Percentiles rank a stretch among this genome's conserved stretches.
Evolutionary conservation across 2,113 vertebrate species (phyloP).

Genomic region (Stigmatopora argus): DNA sequence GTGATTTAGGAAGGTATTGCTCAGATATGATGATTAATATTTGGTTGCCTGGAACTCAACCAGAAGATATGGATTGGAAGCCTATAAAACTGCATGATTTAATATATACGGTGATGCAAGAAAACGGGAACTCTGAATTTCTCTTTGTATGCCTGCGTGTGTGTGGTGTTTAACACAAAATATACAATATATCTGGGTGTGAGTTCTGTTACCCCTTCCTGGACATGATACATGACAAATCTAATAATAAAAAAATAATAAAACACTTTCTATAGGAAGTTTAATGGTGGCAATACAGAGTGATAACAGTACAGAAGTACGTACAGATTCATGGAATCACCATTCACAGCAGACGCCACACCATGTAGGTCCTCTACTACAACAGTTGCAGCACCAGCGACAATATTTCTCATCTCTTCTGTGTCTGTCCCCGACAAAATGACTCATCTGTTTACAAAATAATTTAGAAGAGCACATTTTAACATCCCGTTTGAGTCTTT

Average conservation of each 20-base stretch:
- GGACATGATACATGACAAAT: too few relatives aligned
- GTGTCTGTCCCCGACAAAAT: neutral
- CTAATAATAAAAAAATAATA: neutral
- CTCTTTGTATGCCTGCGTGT: too few relatives aligned
- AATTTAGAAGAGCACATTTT: neutral
- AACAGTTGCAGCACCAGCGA: neutral
- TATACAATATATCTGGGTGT: too few relatives aligned
- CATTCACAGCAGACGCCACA: neutral
- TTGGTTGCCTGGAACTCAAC: too few relatives aligned
- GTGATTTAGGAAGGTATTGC: too few relatives aligned
- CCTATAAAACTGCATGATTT: too few relatives aligned
- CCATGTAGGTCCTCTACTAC: neutral
- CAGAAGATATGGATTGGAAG: too few relatives aligned
- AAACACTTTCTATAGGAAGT: neutral
- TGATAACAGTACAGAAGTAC: neutral
- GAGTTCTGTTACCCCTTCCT: too few relatives aligned
- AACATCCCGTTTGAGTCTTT: neutral
- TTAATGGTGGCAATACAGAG: neutral
- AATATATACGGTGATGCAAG: too few relatives aligned
- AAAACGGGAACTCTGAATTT: too few relatives aligned
- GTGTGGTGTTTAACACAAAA: too few relatives aligned
- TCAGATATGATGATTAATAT: too few relatives aligned
- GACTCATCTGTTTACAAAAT: neutral
- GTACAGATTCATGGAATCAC: conserved; percentile 1
- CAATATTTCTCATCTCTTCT: neutral